Base-by-base conservation (phyloP, 2,113 vertebrate genomes). In the Hippopotamus amphibius region DNA sequence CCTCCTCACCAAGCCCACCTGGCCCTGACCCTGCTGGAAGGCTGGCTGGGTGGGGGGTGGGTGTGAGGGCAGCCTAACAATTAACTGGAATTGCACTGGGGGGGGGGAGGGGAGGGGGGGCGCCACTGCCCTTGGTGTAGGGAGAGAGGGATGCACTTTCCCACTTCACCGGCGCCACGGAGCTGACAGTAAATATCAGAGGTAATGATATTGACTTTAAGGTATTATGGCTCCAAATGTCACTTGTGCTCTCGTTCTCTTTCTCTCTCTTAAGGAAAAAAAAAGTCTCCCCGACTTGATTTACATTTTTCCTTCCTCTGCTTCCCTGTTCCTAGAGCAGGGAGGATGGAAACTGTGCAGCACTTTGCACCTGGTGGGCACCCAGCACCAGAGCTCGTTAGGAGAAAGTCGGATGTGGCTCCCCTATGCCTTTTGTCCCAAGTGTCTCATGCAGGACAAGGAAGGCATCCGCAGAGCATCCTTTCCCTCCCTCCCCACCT, bases 181-280 rank as follows among this genome's bases (percentile, higher is more conserved):
- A 96, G 98, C 98, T 98, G 98, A 98, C 98, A 98, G 99, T 99
- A 99, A 99, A 99, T 99, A 99, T 98, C 98, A 99, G 98, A 98
- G 98, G 98, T 98, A 99, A 99, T 99, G 98, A 98, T 99, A 98
- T 98, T 99, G 98, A 99, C 98, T 99, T 98, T 98, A 99, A 99
- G 98, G 98, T 98, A 98, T 98, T 98, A 98, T 98, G 97, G 96
- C 97, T 98, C 98, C 98, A 99, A 99, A 99, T 99, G 98, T 99
- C 99, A 98, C 98, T 98, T 98, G 98, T 98, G 97, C 96, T 96
- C 94, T 90, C 83, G 2, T 88, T 98, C 95, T 96, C 90, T 97
- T 95, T 98, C 97, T 98, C 97, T 96, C 95, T 96, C 86, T 88
- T 90, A 95, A 97, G 86, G 71, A 69, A 84, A 84, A 69, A 63